Evolutionary conservation across 2,888 invertebrate genomes (phyloP).

Genomic region (Bembecia ichneumoniformis): DNA sequence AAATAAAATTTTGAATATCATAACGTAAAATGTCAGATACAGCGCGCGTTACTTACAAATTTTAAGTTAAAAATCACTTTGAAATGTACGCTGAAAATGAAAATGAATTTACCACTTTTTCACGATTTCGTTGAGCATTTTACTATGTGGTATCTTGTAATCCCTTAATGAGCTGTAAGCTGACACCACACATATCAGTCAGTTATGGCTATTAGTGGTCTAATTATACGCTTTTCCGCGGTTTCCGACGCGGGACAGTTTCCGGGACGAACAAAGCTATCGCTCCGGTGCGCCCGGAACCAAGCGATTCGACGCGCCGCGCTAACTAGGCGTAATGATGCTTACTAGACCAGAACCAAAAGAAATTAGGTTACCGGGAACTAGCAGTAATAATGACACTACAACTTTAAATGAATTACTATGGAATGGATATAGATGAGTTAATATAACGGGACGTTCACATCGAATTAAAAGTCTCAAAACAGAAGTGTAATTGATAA

Average conservation of each 20-base stretch:
- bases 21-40: conserved; percentile 6
- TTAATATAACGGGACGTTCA: conserved; percentile 8
- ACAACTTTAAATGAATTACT: neutral
- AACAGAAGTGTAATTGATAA: neutral
- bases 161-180: conserved; percentile 9
- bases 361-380: conserved; percentile 24
- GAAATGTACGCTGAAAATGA: neutral
- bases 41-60: neutral
- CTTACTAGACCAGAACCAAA: conserved; percentile 18
- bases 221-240: conserved; percentile 52
- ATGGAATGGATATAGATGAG: neutral
- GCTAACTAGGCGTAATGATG: conserved; percentile 26
- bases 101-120: neutral
- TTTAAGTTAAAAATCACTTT: too few species aligned
- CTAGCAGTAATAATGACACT: neutral
- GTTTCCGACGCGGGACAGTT: conserved; percentile 41
- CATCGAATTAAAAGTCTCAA: conserved; percentile 2
- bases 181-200: conserved; percentile 24
- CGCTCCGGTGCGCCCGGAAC: conserved; percentile 15
- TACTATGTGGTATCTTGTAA: conserved; percentile 1
- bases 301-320: conserved; percentile 28
- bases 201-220: conserved; percentile 34
- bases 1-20: conserved; percentile 22
- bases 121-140: neutral
- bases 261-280: conserved; percentile 33